Percentiles rank a stretch among this genome's conserved stretches.
phyloP scores from a whole-genome alignment of 2,113 vertebrate species.

The Muntiacus reevesi region DNA sequence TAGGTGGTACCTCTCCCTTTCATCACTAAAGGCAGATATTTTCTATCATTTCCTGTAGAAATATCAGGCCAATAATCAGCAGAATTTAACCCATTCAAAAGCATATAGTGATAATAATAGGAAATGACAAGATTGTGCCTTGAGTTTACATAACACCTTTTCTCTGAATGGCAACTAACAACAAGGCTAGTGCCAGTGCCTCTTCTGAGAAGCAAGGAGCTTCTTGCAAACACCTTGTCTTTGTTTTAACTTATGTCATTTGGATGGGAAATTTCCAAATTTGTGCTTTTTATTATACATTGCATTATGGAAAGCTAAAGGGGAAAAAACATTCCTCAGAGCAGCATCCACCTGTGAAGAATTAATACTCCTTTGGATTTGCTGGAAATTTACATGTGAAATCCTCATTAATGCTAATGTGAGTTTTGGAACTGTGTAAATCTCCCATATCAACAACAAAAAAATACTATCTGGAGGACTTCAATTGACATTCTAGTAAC shows the following conservation, averaged over 20 bases:
- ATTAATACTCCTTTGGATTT: constrained; percentile 59
- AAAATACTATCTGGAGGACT: constrained; percentile 18
- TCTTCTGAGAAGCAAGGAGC: constrained; percentile 18
- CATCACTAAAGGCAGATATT: constrained; percentile 35
- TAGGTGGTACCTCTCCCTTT: constrained; percentile 23
- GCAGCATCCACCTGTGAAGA: constrained; percentile 54
- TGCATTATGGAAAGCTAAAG: neutral
- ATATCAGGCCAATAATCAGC: constrained; percentile 32
- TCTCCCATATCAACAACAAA: neutral
- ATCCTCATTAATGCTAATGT: constrained; percentile 68
- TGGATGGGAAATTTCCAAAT: constrained; percentile 47
- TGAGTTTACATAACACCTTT: constrained; percentile 41
- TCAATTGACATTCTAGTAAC: constrained; percentile 48
- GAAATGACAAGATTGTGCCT: constrained; percentile 45
- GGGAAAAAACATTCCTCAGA: neutral
- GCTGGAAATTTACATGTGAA: constrained; percentile 65
- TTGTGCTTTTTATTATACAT: constrained; percentile 22
- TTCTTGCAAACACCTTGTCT: constrained; percentile 51
- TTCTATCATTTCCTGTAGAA: constrained; percentile 20
- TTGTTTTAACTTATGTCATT: constrained; percentile 42
- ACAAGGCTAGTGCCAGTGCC: neutral
- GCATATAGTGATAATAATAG: constrained; percentile 34
- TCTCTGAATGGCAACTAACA: constrained; percentile 25
- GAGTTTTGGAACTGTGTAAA: constrained; percentile 46
- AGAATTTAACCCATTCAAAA: constrained; percentile 52